A percentile compares a stretch with the other conserved stretches of the same genome.
phyloP scores from a whole-genome alignment of 2,113 vertebrate species.

The Agapornis roseicollis region DNA sequence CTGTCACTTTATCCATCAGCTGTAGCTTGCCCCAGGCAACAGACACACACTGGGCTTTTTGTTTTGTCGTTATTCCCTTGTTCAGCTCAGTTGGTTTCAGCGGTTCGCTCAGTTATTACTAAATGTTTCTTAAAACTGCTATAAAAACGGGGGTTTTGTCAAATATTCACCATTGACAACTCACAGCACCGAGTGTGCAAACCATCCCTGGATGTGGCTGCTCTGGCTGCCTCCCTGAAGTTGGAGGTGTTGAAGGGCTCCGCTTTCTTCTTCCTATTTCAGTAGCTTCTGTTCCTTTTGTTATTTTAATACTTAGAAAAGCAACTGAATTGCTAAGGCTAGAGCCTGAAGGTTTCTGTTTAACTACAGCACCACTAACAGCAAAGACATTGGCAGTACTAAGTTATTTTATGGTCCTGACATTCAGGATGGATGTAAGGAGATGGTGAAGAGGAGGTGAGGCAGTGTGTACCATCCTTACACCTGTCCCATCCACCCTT shows the following conservation, averaged over 20 bases:
- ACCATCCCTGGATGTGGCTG: not conserved
- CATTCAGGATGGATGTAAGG: not conserved
- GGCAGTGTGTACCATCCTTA: accelerated
- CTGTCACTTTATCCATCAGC: constrained; percentile 76
- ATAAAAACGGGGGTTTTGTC: not conserved
- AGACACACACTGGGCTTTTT: constrained; percentile 70
- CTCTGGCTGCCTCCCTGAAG: not conserved
- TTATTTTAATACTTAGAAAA: constrained; percentile 33
- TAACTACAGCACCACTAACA: not conserved
- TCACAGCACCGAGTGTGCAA: accelerated
- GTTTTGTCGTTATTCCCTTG: constrained; percentile 71
- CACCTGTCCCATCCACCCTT: not conserved
- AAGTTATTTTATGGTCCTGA: not conserved
- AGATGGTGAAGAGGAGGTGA: not conserved
- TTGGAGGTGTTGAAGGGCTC: not conserved
- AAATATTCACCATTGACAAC: not conserved
- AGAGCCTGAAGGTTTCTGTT: not conserved
- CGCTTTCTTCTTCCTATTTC: not conserved
- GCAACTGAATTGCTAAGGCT: not conserved
- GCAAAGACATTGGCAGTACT: not conserved
- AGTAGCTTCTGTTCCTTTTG: constrained; percentile 6
- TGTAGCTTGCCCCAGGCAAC: constrained; percentile 70
- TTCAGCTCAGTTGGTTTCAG: constrained; percentile 66
- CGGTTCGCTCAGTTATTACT: not conserved
- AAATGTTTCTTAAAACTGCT: constrained; percentile 50